Conservation (phyloP, 2,888 invertebrate genomes). For the Carabus problematicus region DNA sequence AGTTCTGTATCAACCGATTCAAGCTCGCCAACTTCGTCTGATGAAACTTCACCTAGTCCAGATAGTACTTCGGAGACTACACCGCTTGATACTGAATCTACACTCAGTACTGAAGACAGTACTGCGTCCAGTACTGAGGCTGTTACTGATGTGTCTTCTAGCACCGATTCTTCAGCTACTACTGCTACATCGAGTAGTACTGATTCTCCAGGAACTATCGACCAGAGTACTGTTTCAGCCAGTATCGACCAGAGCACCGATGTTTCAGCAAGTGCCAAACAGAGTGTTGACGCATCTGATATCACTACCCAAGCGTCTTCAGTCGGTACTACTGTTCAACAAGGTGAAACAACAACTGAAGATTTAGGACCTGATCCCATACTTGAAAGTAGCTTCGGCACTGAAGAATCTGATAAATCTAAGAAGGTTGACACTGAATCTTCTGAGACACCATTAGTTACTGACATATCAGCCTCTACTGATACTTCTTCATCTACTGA, state of each 20-base stretch:
- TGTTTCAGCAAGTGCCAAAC: neutral
- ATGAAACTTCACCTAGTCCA: constrained; percentile 42
- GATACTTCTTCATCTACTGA: constrained; percentile 21
- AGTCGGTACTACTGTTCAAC: constrained; percentile 22
- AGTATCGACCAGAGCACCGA: constrained; percentile 33
- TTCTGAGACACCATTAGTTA: neutral
- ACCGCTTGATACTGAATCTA: constrained; percentile 25
- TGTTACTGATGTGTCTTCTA: constrained; percentile 42
- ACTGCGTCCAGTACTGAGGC: neutral
- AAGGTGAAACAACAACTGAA: constrained; percentile 14
- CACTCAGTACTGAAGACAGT: constrained; percentile 33
- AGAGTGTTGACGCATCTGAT: constrained; percentile 21
- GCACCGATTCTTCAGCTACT: constrained; percentile 45
- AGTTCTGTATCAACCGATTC: constrained; percentile 42
- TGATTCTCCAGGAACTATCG: constrained; percentile 38
- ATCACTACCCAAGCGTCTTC: constrained; percentile 27
- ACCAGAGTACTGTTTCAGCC: constrained; percentile 23
- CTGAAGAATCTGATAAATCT: constrained; percentile 20
- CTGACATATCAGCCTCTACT: constrained; percentile 38
- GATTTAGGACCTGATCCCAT: constrained; percentile 9
- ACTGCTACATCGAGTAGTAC: too few relatives aligned
- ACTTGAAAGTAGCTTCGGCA: constrained; percentile 31
- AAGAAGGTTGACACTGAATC: neutral
- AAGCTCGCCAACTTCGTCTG: constrained; percentile 41
- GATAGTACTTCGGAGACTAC: neutral